Conservation (phyloP, 1,140 invertebrate genomes). For the Pectinophora gossypiella region DNA sequence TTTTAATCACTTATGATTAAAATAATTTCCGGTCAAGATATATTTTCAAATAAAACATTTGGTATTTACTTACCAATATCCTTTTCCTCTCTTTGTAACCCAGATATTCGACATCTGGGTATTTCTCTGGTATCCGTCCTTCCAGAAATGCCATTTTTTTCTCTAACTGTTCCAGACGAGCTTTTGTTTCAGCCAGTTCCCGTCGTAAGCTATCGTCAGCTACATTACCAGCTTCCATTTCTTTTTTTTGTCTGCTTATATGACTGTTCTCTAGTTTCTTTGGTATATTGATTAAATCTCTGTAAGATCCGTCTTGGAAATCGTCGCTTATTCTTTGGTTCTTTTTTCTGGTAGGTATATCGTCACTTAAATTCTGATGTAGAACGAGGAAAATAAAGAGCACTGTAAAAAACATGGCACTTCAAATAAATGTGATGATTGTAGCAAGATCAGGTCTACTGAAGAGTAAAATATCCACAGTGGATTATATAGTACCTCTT, state of each 20-base stretch:
- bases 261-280: conserved; percentile 23
- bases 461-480: too few species aligned
- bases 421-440: too few species aligned
- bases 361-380: not conserved
- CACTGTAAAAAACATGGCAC: conserved; percentile 40
- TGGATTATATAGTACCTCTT: too few species aligned
- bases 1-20: conserved; percentile 3
- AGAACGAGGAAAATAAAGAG: conserved; percentile 52
- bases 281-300: conserved; percentile 39
- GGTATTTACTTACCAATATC: conserved; percentile 82
- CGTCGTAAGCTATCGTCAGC: conserved; percentile 56
- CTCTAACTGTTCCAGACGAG: conserved; percentile 81
- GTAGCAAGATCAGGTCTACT: too few species aligned
- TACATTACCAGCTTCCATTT: conserved; percentile 29
- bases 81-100: conserved; percentile 93
- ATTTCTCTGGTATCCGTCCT: conserved; percentile 85
- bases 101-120: conserved; percentile 92
- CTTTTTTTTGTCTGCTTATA: conserved; percentile 23
- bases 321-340: conserved; percentile 41
- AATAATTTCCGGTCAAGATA: not conserved
- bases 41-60: not conserved
- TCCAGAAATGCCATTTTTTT: conserved; percentile 83
- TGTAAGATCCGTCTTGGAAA: conserved; percentile 31
- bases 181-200: conserved; percentile 78
- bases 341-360: not conserved